Percentiles rank a stretch among this genome's conserved stretches.
Evolutionary conservation across 2,888 invertebrate species (phyloP).

Genomic region (Lysandra bellargus): DNA sequence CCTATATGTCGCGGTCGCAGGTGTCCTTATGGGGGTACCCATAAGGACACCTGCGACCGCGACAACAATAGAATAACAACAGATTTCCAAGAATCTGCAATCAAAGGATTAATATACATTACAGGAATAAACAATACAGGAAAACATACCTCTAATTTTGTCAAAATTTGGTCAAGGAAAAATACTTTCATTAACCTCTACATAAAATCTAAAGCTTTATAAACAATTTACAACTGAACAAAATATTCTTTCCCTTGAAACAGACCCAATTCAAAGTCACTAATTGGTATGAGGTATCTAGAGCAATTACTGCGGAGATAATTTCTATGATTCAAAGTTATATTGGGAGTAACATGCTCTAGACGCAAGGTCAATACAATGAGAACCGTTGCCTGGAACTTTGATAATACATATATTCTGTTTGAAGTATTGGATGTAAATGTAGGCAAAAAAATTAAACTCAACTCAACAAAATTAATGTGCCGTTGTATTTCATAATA

Average conservation of each 20-base stretch:
- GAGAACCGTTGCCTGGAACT: not conserved
- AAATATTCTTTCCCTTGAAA: not conserved
- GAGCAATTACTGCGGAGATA: conserved; percentile 17
- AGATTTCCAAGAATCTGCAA: too few relatives aligned
- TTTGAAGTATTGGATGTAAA: not conserved
- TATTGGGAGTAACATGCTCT: not conserved
- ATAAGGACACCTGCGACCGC: too few relatives aligned
- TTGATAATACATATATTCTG: not conserved
- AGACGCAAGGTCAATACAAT: not conserved
- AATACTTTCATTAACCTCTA: not conserved
- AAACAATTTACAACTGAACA: not conserved
- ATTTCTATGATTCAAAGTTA: conserved; percentile 20
- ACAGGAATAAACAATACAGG: too few relatives aligned
- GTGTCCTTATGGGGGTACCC: too few relatives aligned
- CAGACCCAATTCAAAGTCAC: not conserved
- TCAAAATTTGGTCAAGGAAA: too few relatives aligned
- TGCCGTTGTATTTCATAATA: too few relatives aligned
- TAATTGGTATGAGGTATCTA: conserved; percentile 10
- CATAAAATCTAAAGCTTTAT: not conserved
- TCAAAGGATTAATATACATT: too few relatives aligned
- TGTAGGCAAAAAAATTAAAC: too few relatives aligned
- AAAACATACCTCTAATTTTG: too few relatives aligned
- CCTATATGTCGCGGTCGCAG: too few relatives aligned
- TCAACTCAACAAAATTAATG: too few relatives aligned
- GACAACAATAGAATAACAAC: too few relatives aligned